These are phyloP conservation scores for Mirounga angustirostris DNA, from an alignment of 2,113 vertebrate species.

Conservation along the genomic window DNA sequence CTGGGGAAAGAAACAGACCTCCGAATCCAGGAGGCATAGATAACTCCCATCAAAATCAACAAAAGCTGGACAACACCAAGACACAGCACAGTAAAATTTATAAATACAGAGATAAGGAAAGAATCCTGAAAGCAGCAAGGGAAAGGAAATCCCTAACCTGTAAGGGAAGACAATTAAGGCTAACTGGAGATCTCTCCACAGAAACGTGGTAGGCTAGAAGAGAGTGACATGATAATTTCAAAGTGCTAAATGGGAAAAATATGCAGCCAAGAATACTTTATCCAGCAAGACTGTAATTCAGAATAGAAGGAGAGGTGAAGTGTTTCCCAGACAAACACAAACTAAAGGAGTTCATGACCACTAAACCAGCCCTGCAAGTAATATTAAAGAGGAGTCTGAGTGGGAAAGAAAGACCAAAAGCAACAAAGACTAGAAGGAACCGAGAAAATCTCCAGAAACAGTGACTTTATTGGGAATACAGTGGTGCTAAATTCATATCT, in stretches of 20 bases:
- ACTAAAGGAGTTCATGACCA: neutral
- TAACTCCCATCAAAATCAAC: too few species aligned
- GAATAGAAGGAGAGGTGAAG: neutral
- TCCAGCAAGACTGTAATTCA: neutral
- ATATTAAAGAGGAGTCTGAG: neutral
- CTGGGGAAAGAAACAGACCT: too few species aligned
- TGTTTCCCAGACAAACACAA: neutral
- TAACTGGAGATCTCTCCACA: neutral
- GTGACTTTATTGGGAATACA: too few species aligned
- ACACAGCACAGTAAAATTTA: neutral
- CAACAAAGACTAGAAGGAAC: neutral
- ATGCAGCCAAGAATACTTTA: neutral
- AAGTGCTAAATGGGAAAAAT: neutral
- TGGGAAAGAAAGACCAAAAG: neutral
- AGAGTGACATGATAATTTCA: neutral
- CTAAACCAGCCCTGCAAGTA: neutral
- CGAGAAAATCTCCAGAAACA: neutral
- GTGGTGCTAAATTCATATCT: neutral
- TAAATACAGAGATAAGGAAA: neutral
- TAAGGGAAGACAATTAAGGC: neutral
- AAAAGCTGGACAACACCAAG: neutral
- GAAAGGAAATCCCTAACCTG: neutral
- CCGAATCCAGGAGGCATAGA: too few species aligned
- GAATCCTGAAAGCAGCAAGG: neutral
- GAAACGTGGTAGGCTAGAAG: neutral